A percentile compares a stretch with the other conserved stretches of the same genome.
These are phyloP conservation scores for Danaus chrysippus DNA, from an alignment of 2,888 invertebrate species.

Conservation along the genomic window DNA sequence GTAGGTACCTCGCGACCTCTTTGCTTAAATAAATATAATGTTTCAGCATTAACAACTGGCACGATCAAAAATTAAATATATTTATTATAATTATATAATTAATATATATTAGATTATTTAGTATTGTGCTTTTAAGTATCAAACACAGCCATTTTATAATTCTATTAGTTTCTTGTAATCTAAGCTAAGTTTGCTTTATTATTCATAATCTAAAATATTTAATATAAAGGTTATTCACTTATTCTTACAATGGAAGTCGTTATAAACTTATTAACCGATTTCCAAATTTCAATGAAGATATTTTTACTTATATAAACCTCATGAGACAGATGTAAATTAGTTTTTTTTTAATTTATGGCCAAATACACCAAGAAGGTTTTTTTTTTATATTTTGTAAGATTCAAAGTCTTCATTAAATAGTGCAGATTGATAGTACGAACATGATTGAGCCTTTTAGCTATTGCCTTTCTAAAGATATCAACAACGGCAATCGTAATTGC, in stretches of 20 bases:
- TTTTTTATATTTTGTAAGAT: too few species aligned
- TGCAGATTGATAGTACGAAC: too few species aligned
- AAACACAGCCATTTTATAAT: constrained; percentile 76
- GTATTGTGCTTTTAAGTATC: constrained; percentile 65
- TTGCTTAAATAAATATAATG: constrained; percentile 2
- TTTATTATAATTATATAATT: constrained; percentile 17
- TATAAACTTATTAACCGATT: too few species aligned
- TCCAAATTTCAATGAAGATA: too few species aligned
- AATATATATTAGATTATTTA: constrained; percentile 40
- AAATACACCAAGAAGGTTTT: too few species aligned
- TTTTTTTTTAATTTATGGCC: too few species aligned
- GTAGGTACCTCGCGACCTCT: neutral
- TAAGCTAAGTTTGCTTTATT: constrained; percentile 17
- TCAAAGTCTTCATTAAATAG: too few species aligned
- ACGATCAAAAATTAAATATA: constrained; percentile 30
- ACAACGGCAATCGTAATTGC: too few species aligned
- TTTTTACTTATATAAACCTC: too few species aligned
- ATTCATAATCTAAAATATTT: constrained; percentile 6
- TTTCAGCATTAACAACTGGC: constrained; percentile 1
- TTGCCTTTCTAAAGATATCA: too few species aligned
- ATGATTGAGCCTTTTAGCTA: too few species aligned
- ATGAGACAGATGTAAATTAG: too few species aligned
- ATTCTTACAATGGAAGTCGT: neutral
- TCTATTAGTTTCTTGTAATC: constrained; percentile 47
- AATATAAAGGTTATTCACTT: neutral